phyloP scores from a whole-genome alignment of 2,888 invertebrate genomes.

The Synanthedon vespiformis region DNA sequence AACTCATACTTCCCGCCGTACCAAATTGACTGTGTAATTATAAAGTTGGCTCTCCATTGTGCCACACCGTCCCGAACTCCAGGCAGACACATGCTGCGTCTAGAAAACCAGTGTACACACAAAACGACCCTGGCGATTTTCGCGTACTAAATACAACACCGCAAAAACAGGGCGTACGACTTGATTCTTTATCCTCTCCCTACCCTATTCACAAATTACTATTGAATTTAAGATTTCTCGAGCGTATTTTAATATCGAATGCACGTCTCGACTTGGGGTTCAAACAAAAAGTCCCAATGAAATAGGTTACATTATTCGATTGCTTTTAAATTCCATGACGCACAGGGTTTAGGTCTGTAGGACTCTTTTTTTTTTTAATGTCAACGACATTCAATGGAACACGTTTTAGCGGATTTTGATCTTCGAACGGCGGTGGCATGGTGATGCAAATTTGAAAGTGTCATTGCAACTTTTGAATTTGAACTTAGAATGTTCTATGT shows the following conservation, averaged over 20 bases:
- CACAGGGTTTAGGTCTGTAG: slow-evolving; percentile 50
- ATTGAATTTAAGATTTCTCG: slow-evolving; percentile 65
- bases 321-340: slow-evolving; percentile 26
- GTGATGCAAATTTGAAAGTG: not conserved
- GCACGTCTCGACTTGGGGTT: slow-evolving; percentile 50
- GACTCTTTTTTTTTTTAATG: slow-evolving; percentile 22
- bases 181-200: slow-evolving; percentile 51
- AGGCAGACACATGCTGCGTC: slow-evolving; percentile 52
- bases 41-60: slow-evolving; percentile 45
- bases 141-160: slow-evolving; percentile 64
- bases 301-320: slow-evolving; percentile 20
- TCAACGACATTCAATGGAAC: slow-evolving; percentile 45
- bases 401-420: slow-evolving; percentile 44
- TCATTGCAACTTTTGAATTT: slow-evolving; percentile 19
- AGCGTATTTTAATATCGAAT: slow-evolving; percentile 57
- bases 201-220: slow-evolving; percentile 58
- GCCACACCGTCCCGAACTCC: slow-evolving; percentile 10
- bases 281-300: slow-evolving; percentile 28
- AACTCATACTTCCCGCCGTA: slow-evolving; percentile 58
- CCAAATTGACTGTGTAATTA: slow-evolving; percentile 69
- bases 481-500: slow-evolving; percentile 10
- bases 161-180: slow-evolving; percentile 60
- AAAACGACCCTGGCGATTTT: slow-evolving; percentile 55
- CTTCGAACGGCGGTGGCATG: slow-evolving; percentile 6
- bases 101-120: slow-evolving; percentile 59